Evolutionary conservation across 2,888 invertebrate genomes (phyloP), one percentile per base, ranked within the genome.

Genomic region (Lasioglossum oenotherae): DNA sequence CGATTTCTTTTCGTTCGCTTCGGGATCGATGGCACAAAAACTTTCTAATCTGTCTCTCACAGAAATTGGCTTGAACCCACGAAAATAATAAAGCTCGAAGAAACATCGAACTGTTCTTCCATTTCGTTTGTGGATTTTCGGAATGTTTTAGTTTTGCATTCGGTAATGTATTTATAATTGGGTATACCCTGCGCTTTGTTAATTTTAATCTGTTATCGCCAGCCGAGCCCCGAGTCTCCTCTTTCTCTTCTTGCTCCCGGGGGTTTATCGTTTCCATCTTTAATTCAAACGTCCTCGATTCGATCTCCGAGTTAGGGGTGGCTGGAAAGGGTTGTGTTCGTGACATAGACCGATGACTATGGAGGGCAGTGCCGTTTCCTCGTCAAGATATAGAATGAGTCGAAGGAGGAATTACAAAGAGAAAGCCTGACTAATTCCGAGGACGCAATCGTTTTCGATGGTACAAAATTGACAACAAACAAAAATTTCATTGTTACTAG

Each of bases 231-330:
- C 23, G 19, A 35, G 67, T 67, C 35, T 35, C 35, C 67, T 23
- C 19, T 67, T 67, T 23, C n/a, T 46, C 60, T 46, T 41, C 38
- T 35, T 49, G 57, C 14, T 44, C 57, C 64, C 64, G 84, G 60
- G 60, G 87, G 81, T 86, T 91, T 90, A 91, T 91, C 91, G 92
- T 93, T 92, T 92, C 91, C 92, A 92, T 92, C 93, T 93, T 92
- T 92, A 93, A 93, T 93, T 94, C 90, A 86, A 93, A 89, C 49
- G 80, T 79, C 73, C 86, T 77, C 76, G 80, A 80, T 80, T 57
- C 77, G 79, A 46, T 79, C 69, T 69, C 44, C 46, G 77, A 44
- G n/a, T 41, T 16, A 75, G 83, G 82, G 80, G 46, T 80, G 80
- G 74, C 81, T 78, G 85, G 82, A 90, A 93, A 92, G 92, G 91